Base-by-base conservation (phyloP, 1,140 invertebrate genomes). In the Caenorhabditis inopinata region DNA sequence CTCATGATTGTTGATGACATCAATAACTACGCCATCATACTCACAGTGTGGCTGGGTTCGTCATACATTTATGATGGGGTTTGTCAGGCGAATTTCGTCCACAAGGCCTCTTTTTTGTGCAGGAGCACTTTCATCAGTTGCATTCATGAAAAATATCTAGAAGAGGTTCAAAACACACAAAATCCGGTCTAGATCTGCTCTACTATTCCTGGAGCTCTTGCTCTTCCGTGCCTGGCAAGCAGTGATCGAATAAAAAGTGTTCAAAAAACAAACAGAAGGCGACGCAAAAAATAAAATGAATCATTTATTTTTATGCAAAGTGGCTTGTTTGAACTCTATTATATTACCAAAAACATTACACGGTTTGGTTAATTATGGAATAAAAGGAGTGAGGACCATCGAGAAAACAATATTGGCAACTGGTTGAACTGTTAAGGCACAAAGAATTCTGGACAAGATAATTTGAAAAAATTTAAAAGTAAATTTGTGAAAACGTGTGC, bases 141-240 rank as follows among this genome's bases (percentile, higher is more conserved):
- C 58, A 68, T 38, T n/a, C 58, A 68, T 68, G 23, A 68, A 42
- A 42, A 18, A 68, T 11, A 18, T 29, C 32, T 32, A 14, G 38
- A 68, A 68, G 38, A n/a, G 32, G 58, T 68, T 68, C 32, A 68
- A 68, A 68, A 68, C 58, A 68, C 58, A 68, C 53, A 58, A n/a
- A n/a, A 29, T 14, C 25, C n/a, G 18, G 3, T 32, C 23, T n/a
- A 11, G 29, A 42, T 32, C n/a, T 58, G 35, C 35, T 25, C 35
- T 58, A 11, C 27, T 58, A 32, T 58, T 58, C 27, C 27, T 29
- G 25, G 16, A n/a, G 25, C 11, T 11, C 5, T 14, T 14, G 51
- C 27, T 48, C 46, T 12, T 11, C 23, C 12, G 49, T 51, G 49
- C 49, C 16, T 25, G n/a, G 51, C 27, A 29, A 58, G 51, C 27